Evolutionary conservation across 2,113 vertebrate species (phyloP), one percentile per base, ranked within the genome.

Genomic region (Columba livia): DNA sequence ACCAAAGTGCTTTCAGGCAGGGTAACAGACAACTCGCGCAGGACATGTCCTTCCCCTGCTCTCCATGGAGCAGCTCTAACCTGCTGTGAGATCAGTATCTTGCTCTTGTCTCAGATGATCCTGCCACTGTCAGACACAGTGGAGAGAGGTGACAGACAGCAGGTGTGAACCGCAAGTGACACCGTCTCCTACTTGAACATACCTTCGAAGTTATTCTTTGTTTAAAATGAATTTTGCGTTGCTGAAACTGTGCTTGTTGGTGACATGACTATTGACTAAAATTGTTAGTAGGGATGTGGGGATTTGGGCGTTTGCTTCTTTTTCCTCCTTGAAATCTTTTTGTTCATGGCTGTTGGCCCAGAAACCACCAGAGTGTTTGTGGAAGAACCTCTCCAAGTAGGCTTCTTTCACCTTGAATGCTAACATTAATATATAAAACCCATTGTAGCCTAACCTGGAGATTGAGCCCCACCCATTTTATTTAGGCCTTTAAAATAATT

Each of bases 231-330:
- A 57, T 57, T 91, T 85, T 69, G 2, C 23, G 1, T 25, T 44
- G 23, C 36, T 72, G 31, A 75, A 75, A 44, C 25, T 34, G 19
- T 15, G 11, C 18, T 72, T 71, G 8, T 11, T 36, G 25, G 9
- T 31, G 25, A 32, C 3, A 1, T 34, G 12, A 20, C 18, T 64
- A 3, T 42, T 73, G 14, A 29, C 15, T 74, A 53, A 67, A 91
- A 75, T 31, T 47, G 4, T 10, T 60, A 28, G 16, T 48, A 44
- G 5, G 23, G 21, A 28, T 66, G 23, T n/a, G 4, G 3, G 8
- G 4, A 1, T 15, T 32, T 53, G 28, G 3, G 3, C 8, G 1
- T 9, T 88, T 75, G 64, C 1, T 40, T 72, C 25, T 4, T 20
- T 87, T 19, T 48, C 31, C 8, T 72, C 11, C 31, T 28, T 66